Percentiles rank a stretch among this genome's conserved stretches.
These are phyloP conservation scores for Parazoanthus atlanticus DNA, from an alignment of 92 coral and sea anemone genomes.

Conservation along the genomic window DNA sequence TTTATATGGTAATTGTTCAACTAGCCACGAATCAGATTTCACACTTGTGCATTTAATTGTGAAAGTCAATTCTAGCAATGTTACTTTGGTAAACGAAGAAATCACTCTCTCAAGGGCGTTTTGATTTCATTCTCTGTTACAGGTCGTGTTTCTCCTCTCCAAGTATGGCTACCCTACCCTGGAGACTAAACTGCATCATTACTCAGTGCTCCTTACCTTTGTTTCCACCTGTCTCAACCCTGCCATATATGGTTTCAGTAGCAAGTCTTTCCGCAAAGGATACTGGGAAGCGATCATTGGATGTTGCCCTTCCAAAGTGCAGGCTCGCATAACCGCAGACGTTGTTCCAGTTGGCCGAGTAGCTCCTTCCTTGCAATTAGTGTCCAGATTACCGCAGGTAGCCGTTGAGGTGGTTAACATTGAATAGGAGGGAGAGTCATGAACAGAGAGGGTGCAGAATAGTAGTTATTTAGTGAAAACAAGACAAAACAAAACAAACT, in stretches of 20 bases:
- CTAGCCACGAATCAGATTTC: too few relatives aligned
- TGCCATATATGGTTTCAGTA: slow-evolving; percentile 72
- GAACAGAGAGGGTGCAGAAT: too few relatives aligned
- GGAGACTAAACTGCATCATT: slow-evolving; percentile 59
- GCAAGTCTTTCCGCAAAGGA: slow-evolving; percentile 66
- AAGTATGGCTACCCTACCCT: slow-evolving; percentile 39
- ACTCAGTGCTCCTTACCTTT: slow-evolving; percentile 56
- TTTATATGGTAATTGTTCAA: too few relatives aligned
- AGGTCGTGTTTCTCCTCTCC: slow-evolving; percentile 33
- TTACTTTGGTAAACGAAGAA: background rate
- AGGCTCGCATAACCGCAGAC: slow-evolving; percentile 28
- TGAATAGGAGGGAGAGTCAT: background rate
- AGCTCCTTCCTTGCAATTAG: background rate
- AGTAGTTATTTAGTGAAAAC: too few relatives aligned
- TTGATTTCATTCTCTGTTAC: background rate
- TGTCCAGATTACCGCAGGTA: background rate
- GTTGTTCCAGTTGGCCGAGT: background rate
- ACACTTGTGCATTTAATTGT: too few relatives aligned
- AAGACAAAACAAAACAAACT: too few relatives aligned
- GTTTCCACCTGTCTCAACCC: slow-evolving; percentile 67
- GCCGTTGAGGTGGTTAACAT: background rate
- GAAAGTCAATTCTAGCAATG: too few relatives aligned
- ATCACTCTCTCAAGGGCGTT: too few relatives aligned
- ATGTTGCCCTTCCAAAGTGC: slow-evolving; percentile 38
- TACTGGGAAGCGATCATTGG: slow-evolving; percentile 58